These are phyloP conservation scores for Carollia perspicillata DNA, from an alignment of 2,113 vertebrate genomes.

Conservation along the genomic window DNA sequence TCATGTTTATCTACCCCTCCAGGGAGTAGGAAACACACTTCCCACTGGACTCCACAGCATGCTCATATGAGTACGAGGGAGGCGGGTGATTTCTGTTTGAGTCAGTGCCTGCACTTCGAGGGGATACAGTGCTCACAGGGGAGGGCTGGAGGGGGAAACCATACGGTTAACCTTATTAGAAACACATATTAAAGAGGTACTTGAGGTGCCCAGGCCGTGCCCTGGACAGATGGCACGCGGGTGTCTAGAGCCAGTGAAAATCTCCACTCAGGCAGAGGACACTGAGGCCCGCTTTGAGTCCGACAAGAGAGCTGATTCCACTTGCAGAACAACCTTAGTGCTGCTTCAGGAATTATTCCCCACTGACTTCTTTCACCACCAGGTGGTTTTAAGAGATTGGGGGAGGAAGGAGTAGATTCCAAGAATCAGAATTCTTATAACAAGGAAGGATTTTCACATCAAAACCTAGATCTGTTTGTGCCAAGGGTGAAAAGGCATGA, in stretches of 20 bases:
- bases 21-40: not conserved
- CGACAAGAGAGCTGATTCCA: not conserved
- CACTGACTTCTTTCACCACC: constrained; percentile 12
- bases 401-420: not conserved
- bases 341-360: not conserved
- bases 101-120: not conserved
- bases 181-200: not conserved
- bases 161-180: not conserved
- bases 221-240: not conserved
- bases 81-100: not conserved
- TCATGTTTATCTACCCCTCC: not conserved
- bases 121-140: not conserved
- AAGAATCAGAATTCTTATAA: constrained; percentile 26
- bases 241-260: not conserved
- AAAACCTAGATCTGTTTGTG: constrained; percentile 32
- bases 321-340: not conserved
- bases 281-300: not conserved
- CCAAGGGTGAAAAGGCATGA: constrained; percentile 61
- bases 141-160: not conserved
- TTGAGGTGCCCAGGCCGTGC: not conserved
- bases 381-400: not conserved
- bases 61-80: not conserved
- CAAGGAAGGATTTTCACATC: constrained; percentile 46
- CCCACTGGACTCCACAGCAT: not conserved
- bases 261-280: not conserved